Base-by-base conservation (phyloP, 2,888 invertebrate species). In the Argyresthia albistria region DNA sequence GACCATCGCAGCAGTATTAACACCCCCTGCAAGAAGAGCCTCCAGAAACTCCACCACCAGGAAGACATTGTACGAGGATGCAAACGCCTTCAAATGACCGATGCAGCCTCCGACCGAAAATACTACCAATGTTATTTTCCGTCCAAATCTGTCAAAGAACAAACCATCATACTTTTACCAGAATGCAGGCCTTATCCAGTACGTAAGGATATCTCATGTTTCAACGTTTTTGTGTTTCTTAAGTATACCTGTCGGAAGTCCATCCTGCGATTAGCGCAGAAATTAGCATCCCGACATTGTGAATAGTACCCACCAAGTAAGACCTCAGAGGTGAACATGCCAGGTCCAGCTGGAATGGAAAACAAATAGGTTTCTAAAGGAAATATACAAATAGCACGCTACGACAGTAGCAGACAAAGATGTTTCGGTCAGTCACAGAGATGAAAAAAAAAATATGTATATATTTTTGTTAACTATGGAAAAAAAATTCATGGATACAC, bases 301-400 rank as follows among this genome's bases (percentile, higher is more conserved):
- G 83, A 4, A 80, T 57, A 0, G 81, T 80, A 4, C 83, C 83
- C 3, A 83, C 69, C 36, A 80, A 60, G 52, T 73, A 80, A 0
- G 65, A 61, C 51, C 67, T 72, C 79, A 76, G 78, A 1, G 79
- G 79, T 36, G 74, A 67, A 46, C 83, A 83, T 0, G 76, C 83
- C 42, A 83, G 60, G 57, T 80, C 62, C 35, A 83, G 53, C 83
- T 83, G 65, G 52, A 61, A 46, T 35, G 10, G 43, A 42, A 51
- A 45, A 45, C 46, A n/a, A 1, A 12, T 46, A 46, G 10, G 25
- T 36, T 35, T 43, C n/a, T 15, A 35, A 8, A 51, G n/a, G n/a
- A 37, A 25, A n/a, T 15, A n/a, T 14, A 2, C 7, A 16, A 1
- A 16, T 14, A 1, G 6, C 25, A 8, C 9, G 2, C 11, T 8